Conservation (phyloP, 2,888 invertebrate species). For the Conus canariensis region DNA sequence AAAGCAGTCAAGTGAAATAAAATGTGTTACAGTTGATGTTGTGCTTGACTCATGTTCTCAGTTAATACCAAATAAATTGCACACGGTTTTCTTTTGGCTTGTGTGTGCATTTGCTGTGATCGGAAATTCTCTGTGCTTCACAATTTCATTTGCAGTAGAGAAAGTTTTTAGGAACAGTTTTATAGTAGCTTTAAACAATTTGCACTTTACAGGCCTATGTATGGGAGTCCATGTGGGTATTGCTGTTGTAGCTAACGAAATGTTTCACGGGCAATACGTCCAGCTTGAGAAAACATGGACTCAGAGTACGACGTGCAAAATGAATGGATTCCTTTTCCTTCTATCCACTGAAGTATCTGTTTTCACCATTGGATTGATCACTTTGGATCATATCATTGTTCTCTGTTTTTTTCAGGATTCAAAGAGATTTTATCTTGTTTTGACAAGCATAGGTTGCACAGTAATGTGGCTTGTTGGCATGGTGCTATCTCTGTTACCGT, state of each 20-base stretch:
- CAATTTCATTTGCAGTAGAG: too few species aligned
- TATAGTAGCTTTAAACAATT: background rate
- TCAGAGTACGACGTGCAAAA: background rate
- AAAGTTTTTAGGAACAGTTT: background rate
- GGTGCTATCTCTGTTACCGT: background rate
- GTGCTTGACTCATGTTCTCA: background rate
- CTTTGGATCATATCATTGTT: background rate
- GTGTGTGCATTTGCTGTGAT: background rate
- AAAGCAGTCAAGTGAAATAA: background rate
- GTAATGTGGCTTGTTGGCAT: background rate
- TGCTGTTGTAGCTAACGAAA: background rate
- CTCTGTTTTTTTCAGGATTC: background rate
- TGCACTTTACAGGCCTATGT: background rate
- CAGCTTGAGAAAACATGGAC: background rate
- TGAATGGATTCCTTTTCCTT: background rate
- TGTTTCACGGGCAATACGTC: background rate
- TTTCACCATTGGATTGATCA: background rate
- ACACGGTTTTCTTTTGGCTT: background rate
- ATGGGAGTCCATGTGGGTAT: background rate
- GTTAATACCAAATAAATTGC: background rate
- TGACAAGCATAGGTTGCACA: background rate
- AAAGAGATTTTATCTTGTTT: background rate
- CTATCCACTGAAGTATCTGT: background rate
- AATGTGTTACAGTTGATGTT: background rate
- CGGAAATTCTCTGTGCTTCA: too few species aligned